phyloP scores from a whole-genome alignment of 1,140 invertebrate genomes.

The Drosophila triauraria region DNA sequence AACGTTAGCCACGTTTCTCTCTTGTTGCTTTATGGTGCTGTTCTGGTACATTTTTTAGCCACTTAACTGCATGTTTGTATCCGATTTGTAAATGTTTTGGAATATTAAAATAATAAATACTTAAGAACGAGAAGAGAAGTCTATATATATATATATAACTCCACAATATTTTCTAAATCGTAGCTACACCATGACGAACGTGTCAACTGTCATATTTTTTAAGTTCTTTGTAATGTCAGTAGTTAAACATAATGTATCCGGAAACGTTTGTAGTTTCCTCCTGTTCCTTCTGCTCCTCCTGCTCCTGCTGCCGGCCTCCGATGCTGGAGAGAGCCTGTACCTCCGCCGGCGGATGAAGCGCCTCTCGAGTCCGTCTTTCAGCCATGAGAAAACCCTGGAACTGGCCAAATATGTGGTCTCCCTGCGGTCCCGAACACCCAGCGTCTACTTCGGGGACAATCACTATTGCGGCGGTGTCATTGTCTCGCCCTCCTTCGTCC shows the following conservation, averaged over 20 bases:
- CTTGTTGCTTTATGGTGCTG: background rate
- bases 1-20: background rate
- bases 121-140: too few species aligned
- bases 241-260: background rate
- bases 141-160: too few species aligned
- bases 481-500: slow-evolving; percentile 29
- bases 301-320: background rate
- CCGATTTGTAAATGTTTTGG: background rate
- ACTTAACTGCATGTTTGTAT: too few species aligned
- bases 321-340: background rate
- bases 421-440: slow-evolving; percentile 48
- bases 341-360: slow-evolving; percentile 24
- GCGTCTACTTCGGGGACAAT: slow-evolving; percentile 50
- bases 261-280: background rate
- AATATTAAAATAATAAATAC: background rate
- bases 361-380: slow-evolving; percentile 28
- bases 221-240: background rate
- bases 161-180: too few species aligned
- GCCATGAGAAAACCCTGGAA: background rate
- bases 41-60: background rate
- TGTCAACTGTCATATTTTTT: slow-evolving; percentile 8
- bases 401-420: slow-evolving; percentile 56
- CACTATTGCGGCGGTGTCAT: slow-evolving; percentile 56
- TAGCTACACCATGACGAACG: background rate
- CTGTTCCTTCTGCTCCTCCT: background rate